phyloP scores from a whole-genome alignment of 2,797 vertebrate species.

The Schizopygopsis pylzovi region DNA sequence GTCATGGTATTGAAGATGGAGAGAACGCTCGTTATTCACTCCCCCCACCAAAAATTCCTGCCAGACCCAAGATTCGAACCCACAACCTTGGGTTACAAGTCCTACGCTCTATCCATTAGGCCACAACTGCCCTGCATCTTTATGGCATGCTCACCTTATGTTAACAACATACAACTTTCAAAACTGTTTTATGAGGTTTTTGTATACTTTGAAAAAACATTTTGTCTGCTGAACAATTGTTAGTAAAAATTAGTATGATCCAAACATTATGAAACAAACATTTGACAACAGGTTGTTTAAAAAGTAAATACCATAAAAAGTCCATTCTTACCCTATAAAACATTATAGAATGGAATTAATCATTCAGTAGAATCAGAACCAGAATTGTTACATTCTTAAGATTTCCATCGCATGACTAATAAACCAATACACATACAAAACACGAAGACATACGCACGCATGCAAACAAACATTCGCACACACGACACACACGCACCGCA shows the following conservation, averaged over 20 bases:
- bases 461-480: too few species aligned
- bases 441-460: neutral
- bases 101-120: too few species aligned
- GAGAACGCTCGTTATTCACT: too few species aligned
- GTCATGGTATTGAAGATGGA: too few species aligned
- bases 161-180: neutral
- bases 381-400: conserved; percentile 4
- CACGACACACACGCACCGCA: neutral
- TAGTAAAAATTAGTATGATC: neutral
- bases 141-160: neutral
- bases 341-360: neutral
- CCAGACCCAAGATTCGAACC: too few species aligned
- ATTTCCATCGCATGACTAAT: conserved; percentile 18
- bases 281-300: neutral
- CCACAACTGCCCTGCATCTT: neutral
- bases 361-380: neutral
- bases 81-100: too few species aligned
- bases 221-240: neutral
- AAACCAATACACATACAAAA: neutral
- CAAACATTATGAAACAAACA: neutral
- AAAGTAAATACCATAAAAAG: neutral
- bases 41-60: too few species aligned
- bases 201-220: neutral
- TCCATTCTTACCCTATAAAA: neutral
- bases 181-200: neutral